Percentiles rank a stretch among this genome's conserved stretches.
Conservation (phyloP, 2,888 invertebrate genomes). For the Pachydiplax longipennis region DNA sequence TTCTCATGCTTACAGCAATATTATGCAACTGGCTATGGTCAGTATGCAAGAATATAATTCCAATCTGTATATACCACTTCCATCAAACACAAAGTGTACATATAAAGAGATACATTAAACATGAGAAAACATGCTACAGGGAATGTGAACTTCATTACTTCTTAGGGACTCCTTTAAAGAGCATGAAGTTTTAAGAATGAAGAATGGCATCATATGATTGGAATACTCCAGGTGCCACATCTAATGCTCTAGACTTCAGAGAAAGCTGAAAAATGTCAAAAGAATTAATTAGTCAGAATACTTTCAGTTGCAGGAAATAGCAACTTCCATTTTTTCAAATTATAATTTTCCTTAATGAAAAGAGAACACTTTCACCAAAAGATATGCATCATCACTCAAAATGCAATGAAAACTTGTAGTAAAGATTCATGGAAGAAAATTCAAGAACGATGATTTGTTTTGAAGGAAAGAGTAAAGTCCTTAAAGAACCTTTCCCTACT, state of each 20-base stretch:
- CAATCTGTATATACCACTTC: conserved; percentile 26
- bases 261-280: conserved; percentile 66
- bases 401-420: no score
- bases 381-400: no score
- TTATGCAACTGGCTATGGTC: background rate
- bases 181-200: conserved; percentile 59
- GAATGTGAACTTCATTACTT: conserved; percentile 5
- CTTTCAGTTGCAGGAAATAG: no score
- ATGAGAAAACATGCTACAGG: background rate
- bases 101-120: background rate
- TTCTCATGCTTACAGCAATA: background rate
- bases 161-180: conserved; percentile 23
- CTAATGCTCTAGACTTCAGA: conserved; percentile 91
- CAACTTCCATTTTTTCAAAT: background rate
- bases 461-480: no score
- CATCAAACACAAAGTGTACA: conserved; percentile 12
- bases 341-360: background rate
- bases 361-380: no score
- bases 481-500: no score
- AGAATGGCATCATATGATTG: conserved; percentile 89
- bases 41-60: background rate
- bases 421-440: no score
- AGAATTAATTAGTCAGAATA: background rate
- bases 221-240: conserved; percentile 90
- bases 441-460: no score